phyloP scores from a whole-genome alignment of 2,113 vertebrate species.

The Silurus glanis region DNA sequence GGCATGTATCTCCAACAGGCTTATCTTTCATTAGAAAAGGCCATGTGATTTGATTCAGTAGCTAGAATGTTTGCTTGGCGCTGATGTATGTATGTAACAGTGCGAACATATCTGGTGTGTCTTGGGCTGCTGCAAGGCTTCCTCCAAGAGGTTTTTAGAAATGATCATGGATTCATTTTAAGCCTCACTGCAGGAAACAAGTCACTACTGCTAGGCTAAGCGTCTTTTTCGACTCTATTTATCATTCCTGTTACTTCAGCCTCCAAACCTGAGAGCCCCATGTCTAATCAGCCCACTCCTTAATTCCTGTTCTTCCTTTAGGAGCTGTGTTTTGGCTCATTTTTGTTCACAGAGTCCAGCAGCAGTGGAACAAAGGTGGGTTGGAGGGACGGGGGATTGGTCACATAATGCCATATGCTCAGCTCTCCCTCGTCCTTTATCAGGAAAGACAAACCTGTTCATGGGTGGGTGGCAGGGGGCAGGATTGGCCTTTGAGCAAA shows the following conservation, averaged over 20 bases:
- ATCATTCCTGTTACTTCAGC: constrained; percentile 25
- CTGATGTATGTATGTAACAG: constrained; percentile 20
- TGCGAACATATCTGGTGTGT: constrained; percentile 38
- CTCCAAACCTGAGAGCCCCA: background rate
- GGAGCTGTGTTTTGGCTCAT: background rate
- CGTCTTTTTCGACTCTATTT: constrained; percentile 17
- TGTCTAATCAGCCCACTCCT: constrained; percentile 26
- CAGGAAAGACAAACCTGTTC: constrained; percentile 45
- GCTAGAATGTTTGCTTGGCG: constrained; percentile 42
- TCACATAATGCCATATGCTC: constrained; percentile 36
- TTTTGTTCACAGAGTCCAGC: constrained; percentile 15
- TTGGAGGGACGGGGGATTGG: constrained; percentile 9
- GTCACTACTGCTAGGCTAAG: constrained; percentile 25
- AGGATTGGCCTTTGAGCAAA: constrained; percentile 50
- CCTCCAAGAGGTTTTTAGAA: constrained; percentile 36
- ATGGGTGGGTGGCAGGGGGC: constrained; percentile 22
- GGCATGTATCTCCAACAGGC: constrained; percentile 66
- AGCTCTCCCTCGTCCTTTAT: constrained; percentile 38
- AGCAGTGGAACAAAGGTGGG: background rate
- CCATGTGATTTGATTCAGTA: constrained; percentile 55
- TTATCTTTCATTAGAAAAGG: constrained; percentile 68
- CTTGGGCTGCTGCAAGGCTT: constrained; percentile 29
- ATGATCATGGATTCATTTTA: constrained; percentile 42
- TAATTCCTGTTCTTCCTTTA: constrained; percentile 7
- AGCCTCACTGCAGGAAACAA: constrained; percentile 29